These are phyloP conservation scores for Machaerirhynchus nigripectus DNA, from an alignment of 2,113 vertebrate species.

Conservation along the genomic window DNA sequence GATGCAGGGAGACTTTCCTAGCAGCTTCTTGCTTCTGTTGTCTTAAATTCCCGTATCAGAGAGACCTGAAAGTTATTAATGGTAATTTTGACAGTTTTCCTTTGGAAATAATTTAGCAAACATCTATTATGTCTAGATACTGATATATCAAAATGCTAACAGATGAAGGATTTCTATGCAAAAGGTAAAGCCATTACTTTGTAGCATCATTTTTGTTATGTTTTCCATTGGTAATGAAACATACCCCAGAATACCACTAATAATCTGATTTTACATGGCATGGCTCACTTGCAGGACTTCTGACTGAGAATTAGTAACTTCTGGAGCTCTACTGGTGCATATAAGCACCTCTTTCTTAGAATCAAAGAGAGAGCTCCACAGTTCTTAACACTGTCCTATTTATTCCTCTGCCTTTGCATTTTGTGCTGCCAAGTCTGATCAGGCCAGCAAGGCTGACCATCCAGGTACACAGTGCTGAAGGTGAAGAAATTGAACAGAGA, in stretches of 20 bases:
- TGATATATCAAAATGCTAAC: neutral
- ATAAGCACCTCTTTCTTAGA: neutral
- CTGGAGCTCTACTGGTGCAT: neutral
- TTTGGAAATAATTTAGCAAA: neutral
- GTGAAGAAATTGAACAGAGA: neutral
- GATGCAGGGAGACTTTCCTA: fast-evolving
- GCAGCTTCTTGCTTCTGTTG: neutral
- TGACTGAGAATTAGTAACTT: neutral
- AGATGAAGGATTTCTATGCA: neutral
- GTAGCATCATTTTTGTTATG: neutral
- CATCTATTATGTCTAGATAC: neutral
- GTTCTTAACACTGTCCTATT: neutral
- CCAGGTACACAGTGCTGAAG: neutral
- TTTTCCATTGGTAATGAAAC: neutral
- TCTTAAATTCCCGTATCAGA: neutral
- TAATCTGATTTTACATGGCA: neutral
- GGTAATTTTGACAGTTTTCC: neutral
- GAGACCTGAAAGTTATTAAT: neutral
- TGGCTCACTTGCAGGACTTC: neutral
- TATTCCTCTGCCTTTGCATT: neutral
- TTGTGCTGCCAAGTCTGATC: neutral
- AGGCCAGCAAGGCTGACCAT: neutral
- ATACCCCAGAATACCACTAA: neutral
- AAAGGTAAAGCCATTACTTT: neutral
- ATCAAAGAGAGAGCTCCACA: neutral